phyloP scores from a whole-genome alignment of 2,113 vertebrate species.

The Taxidea taxus region DNA sequence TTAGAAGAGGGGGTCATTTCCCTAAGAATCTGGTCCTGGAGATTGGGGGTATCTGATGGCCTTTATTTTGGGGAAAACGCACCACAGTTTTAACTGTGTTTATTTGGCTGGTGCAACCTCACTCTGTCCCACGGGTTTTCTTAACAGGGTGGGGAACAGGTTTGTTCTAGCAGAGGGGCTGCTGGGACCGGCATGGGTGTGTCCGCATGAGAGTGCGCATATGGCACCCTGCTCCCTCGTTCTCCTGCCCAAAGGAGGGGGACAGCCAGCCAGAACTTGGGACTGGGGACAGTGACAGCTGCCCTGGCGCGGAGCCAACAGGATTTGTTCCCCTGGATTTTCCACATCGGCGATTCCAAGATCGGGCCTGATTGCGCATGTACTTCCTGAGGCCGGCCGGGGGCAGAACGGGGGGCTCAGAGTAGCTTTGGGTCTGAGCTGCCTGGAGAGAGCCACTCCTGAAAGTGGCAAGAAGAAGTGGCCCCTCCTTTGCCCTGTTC shows the following conservation, averaged over 20 bases:
- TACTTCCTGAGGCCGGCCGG: not conserved
- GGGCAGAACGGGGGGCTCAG: not conserved
- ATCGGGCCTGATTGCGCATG: slow-evolving; percentile 16
- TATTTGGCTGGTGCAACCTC: not conserved
- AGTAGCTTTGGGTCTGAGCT: not conserved
- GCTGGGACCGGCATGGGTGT: accelerated
- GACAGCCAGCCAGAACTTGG: slow-evolving; percentile 32
- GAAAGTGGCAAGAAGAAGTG: not conserved
- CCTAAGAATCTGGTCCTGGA: not conserved
- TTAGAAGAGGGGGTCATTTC: not conserved
- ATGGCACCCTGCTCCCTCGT: not conserved
- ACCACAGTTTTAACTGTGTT: not conserved
- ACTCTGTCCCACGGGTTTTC: not conserved
- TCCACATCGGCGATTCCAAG: slow-evolving; percentile 49
- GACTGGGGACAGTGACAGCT: slow-evolving; percentile 44
- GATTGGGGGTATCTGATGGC: not conserved
- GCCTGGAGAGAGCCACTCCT: not conserved
- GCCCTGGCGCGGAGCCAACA: slow-evolving; percentile 51
- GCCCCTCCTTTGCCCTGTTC: accelerated
- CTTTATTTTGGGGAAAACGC: not conserved
- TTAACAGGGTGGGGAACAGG: not conserved
- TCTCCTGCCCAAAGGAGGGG: not conserved
- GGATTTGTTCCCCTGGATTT: slow-evolving; percentile 54
- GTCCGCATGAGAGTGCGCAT: not conserved
- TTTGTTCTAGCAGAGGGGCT: slow-evolving; percentile 33